These are phyloP conservation scores for Sterrhoptilus dennistouni DNA, from an alignment of 2,113 vertebrate species.

Conservation along the genomic window DNA sequence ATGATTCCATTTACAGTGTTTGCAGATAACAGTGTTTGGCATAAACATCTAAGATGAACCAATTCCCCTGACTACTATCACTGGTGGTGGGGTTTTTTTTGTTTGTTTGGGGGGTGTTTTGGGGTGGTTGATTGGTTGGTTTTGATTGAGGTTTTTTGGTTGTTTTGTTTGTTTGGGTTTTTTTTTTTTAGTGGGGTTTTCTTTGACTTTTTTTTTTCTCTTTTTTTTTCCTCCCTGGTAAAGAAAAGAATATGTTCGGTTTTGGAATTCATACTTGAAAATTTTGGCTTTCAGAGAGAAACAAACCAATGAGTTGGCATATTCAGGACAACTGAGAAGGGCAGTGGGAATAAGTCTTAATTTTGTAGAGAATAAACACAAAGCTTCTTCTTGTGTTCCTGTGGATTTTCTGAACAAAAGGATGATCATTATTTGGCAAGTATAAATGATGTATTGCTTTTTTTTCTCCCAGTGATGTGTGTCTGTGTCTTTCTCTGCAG, in stretches of 20 bases:
- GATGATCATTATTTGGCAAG: background rate
- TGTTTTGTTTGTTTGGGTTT: background rate
- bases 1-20: background rate
- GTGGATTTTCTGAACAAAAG: background rate
- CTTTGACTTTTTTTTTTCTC: background rate
- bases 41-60: background rate
- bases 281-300: background rate
- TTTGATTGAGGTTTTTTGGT: background rate
- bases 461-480: background rate
- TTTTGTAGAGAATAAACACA: background rate
- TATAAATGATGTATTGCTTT: background rate
- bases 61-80: background rate
- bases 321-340: background rate
- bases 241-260: background rate
- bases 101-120: background rate
- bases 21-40: background rate
- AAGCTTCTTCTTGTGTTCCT: background rate
- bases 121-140: background rate
- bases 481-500: slow-evolving; percentile 67
- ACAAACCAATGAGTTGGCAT: background rate
- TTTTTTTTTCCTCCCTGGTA: background rate
- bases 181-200: fast-evolving
- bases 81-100: background rate
- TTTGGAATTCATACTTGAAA: slow-evolving; percentile 1
- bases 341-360: background rate